Conservation (phyloP, 2,797 vertebrate species). For the Mus caroli region DNA sequence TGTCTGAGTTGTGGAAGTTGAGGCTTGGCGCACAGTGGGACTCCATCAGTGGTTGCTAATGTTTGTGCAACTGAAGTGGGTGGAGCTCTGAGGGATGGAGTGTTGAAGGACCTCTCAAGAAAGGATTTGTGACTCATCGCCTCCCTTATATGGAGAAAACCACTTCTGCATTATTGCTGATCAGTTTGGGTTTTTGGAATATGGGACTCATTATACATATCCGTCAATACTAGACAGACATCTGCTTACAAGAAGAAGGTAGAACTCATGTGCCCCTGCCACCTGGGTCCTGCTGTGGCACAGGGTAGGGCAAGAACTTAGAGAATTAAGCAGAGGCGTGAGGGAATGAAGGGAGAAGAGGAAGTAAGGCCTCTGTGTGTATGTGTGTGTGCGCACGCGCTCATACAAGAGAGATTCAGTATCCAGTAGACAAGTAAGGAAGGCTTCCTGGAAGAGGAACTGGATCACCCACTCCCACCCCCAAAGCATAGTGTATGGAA, state of each 20-base stretch:
- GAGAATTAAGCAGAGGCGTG: not conserved
- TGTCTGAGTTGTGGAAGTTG: not conserved
- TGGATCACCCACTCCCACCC: not conserved
- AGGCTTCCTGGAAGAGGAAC: conserved; percentile 54
- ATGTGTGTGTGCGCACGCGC: no score
- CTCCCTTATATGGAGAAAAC: conserved; percentile 66
- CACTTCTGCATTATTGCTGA: conserved; percentile 60
- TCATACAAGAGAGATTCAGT: not conserved
- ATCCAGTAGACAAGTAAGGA: not conserved
- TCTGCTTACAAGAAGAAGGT: conserved; percentile 58
- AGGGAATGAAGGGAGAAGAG: not conserved
- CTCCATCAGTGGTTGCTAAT: not conserved
- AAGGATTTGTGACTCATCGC: conserved; percentile 70
- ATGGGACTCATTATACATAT: conserved; percentile 79
- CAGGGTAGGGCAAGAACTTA: not conserved
- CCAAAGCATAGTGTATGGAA: not conserved
- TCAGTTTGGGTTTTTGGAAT: conserved; percentile 74
- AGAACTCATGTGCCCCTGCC: not conserved
- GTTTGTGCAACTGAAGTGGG: not conserved
- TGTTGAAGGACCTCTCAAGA: conserved; percentile 3
- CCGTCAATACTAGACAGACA: conserved; percentile 50
- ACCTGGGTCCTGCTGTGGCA: not conserved
- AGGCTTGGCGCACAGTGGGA: not conserved
- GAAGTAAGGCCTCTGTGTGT: not conserved
- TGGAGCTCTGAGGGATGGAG: not conserved